Conservation (phyloP, 2,888 invertebrate genomes). For the Octodonta nipae region DNA sequence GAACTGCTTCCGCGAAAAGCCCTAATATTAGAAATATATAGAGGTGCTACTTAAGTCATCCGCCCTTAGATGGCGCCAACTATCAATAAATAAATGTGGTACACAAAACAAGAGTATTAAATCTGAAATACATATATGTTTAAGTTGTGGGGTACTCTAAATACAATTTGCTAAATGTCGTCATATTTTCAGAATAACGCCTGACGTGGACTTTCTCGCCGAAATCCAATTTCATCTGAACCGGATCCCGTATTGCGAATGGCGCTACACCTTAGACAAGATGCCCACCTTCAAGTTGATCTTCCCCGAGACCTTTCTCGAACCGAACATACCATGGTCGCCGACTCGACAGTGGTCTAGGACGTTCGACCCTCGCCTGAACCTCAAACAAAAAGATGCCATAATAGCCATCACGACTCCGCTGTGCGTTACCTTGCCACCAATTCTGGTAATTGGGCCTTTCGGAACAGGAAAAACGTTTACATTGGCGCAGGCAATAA, state of each 20-base stretch:
- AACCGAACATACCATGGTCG: conserved; percentile 55
- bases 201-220: conserved; percentile 50
- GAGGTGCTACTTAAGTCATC: too few relatives aligned
- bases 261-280: conserved; percentile 70
- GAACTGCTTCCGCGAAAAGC: too few relatives aligned
- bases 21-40: too few relatives aligned
- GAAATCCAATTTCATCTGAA: conserved; percentile 73
- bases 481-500: conserved; percentile 61
- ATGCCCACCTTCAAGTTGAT: conserved; percentile 57
- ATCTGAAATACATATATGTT: too few relatives aligned
- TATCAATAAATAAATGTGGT: too few relatives aligned
- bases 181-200: conserved; percentile 21
- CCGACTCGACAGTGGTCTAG: conserved; percentile 56
- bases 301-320: conserved; percentile 46
- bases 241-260: conserved; percentile 67
- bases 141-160: too few relatives aligned
- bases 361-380: conserved; percentile 48
- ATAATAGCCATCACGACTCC: conserved; percentile 63
- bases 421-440: conserved; percentile 47
- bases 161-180: too few relatives aligned
- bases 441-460: conserved; percentile 59
- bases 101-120: too few relatives aligned
- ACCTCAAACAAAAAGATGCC: conserved; percentile 67
- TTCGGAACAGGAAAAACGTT: conserved; percentile 83
- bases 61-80: too few relatives aligned